phyloP scores from a whole-genome alignment of 2,888 invertebrate genomes.

The Trissoscelio sp. region DNA sequence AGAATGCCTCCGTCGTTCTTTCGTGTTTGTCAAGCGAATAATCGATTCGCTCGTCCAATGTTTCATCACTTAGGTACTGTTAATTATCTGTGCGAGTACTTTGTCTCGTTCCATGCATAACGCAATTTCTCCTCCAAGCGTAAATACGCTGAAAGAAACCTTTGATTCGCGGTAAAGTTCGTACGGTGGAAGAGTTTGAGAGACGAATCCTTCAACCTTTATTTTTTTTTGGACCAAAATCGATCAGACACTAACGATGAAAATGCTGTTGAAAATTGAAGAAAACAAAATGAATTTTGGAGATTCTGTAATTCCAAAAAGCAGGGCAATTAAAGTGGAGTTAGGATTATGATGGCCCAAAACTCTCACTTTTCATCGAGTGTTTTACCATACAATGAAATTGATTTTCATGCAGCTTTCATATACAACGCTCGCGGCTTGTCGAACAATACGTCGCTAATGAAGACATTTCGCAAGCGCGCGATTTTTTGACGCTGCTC shows the following conservation, averaged over 20 bases:
- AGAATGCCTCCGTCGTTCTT: slow-evolving; percentile 55
- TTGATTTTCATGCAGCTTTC: slow-evolving; percentile 29
- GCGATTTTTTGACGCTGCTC: slow-evolving; percentile 54
- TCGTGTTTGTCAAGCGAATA: slow-evolving; percentile 65
- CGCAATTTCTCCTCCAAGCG: slow-evolving; percentile 40
- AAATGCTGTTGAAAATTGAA: too few species aligned
- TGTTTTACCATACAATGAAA: slow-evolving; percentile 43
- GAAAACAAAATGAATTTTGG: too few species aligned
- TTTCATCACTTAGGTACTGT: slow-evolving; percentile 60
- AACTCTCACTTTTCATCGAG: slow-evolving; percentile 4
- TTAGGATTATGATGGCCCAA: background rate
- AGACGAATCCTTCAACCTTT: background rate
- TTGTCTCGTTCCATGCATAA: slow-evolving; percentile 40
- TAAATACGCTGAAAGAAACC: slow-evolving; percentile 35
- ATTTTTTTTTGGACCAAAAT: too few species aligned
- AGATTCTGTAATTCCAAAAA: too few species aligned
- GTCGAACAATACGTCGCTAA: slow-evolving; percentile 45
- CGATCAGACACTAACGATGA: too few species aligned
- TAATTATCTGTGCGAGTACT: slow-evolving; percentile 46
- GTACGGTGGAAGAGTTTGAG: background rate
- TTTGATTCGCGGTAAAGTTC: slow-evolving; percentile 8
- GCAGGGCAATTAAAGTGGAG: background rate
- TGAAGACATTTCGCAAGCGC: slow-evolving; percentile 57
- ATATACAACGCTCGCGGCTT: slow-evolving; percentile 12
- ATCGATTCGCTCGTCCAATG: slow-evolving; percentile 51